Evolutionary conservation across 2,113 vertebrate species (phyloP).

Genomic region (Scomber colias): DNA sequence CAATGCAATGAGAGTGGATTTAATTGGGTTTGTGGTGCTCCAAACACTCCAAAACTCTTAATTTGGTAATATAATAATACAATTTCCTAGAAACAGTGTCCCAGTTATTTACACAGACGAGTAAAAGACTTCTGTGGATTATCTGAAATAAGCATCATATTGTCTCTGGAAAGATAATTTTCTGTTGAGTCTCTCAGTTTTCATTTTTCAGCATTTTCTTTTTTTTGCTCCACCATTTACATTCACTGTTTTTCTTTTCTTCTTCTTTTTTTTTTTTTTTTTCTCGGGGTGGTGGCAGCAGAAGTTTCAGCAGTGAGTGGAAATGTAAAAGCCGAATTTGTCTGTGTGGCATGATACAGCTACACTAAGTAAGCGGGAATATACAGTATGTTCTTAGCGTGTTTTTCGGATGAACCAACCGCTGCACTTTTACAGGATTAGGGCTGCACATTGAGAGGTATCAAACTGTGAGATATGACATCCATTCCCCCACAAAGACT

Average conservation of each 20-base stretch:
- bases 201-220: not conserved
- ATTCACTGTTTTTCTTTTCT: not conserved
- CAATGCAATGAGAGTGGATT: constrained; percentile 2
- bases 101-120: not conserved
- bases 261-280: too few relatives aligned
- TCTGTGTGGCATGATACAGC: not conserved
- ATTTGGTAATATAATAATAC: too few relatives aligned
- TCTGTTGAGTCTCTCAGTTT: not conserved
- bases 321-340: constrained; percentile 19
- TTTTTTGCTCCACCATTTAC: too few relatives aligned
- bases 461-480: constrained; percentile 56
- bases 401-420: constrained; percentile 12
- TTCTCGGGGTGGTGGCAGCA: not conserved
- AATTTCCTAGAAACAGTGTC: not conserved
- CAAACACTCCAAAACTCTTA: not conserved
- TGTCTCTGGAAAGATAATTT: not conserved
- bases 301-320: not conserved
- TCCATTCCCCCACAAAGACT: constrained; percentile 38
- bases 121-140: not conserved
- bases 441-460: constrained; percentile 36
- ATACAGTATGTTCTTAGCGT: constrained; percentile 11
- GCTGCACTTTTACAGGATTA: constrained; percentile 57
- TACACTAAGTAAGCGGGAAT: not conserved
- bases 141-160: not conserved
- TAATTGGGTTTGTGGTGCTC: not conserved